phyloP scores from a whole-genome alignment of 1,140 invertebrate genomes.

The Macrosteles quadrilineatus region DNA sequence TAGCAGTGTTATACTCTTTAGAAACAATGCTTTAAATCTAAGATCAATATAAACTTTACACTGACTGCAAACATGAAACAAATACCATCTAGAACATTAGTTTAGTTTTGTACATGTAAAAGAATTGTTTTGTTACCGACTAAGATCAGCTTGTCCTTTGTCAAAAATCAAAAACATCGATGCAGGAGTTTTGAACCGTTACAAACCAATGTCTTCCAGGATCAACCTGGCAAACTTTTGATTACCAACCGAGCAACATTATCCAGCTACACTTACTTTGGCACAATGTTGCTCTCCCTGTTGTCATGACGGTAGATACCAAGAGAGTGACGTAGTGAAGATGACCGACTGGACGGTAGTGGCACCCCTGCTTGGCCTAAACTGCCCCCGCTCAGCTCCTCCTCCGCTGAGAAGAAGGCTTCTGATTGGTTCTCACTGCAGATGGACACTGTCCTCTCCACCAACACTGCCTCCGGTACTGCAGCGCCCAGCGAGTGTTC shows the following conservation, averaged over 20 bases:
- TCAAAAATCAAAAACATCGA: too few species aligned
- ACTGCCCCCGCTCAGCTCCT: conserved; percentile 65
- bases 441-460: conserved; percentile 81
- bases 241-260: background rate
- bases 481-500: conserved; percentile 38
- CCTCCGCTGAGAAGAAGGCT: conserved; percentile 88
- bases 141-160: too few species aligned
- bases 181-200: too few species aligned
- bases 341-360: conserved; percentile 54
- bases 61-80: too few species aligned
- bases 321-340: conserved; percentile 44
- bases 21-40: too few species aligned
- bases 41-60: too few species aligned
- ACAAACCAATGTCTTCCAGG: too few species aligned
- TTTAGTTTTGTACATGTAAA: too few species aligned
- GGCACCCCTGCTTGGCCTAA: background rate
- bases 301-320: conserved; percentile 28
- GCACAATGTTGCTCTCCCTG: conserved; percentile 8
- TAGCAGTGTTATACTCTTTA: too few species aligned
- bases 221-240: too few species aligned
- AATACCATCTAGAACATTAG: too few species aligned
- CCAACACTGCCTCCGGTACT: conserved; percentile 42
- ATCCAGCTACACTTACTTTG: conserved; percentile 14
- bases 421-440: conserved; percentile 88
- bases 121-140: too few species aligned